Percentiles rank a stretch among this genome's conserved stretches.
Evolutionary conservation across 23 tunicate genomes (phyloP).

Genomic region (Halocynthia roretzi): DNA sequence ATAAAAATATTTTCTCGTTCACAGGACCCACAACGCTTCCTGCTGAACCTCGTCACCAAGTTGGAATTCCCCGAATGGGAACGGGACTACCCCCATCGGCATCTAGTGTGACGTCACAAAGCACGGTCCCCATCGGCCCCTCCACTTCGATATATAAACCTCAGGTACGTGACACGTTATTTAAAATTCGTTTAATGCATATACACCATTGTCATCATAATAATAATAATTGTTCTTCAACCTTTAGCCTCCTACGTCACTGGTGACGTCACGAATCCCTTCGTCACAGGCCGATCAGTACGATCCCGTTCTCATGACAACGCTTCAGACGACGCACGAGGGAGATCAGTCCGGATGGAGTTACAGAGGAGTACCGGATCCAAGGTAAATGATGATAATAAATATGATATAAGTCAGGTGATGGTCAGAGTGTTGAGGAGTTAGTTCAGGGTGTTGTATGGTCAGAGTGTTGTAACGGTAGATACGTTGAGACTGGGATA

Average conservation of each 20-base stretch:
- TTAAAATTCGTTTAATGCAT: background rate
- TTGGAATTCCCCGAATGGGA: constrained; percentile 71
- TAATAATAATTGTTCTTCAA: too few species aligned
- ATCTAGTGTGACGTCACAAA: constrained; percentile 18
- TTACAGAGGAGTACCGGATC: constrained; percentile 40
- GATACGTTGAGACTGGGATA: too few species aligned
- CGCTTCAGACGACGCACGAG: constrained; percentile 71
- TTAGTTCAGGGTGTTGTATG: background rate
- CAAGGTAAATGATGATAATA: too few species aligned
- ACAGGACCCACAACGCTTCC: constrained; percentile 30
- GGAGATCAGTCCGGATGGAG: constrained; percentile 76
- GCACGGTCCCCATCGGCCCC: background rate
- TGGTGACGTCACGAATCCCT: constrained; percentile 54
- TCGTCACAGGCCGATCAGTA: constrained; percentile 34
- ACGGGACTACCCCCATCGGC: constrained; percentile 47
- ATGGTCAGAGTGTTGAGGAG: background rate
- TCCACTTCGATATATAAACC: constrained; percentile 45
- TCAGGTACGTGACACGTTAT: constrained; percentile 21
- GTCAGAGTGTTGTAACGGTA: too few species aligned
- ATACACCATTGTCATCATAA: too few species aligned
- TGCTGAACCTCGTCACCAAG: constrained; percentile 27
- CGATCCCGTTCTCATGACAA: constrained; percentile 77
- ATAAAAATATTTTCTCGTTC: background rate
- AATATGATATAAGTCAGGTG: constrained; percentile 33
- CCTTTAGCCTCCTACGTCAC: constrained; percentile 11